Percentiles rank a stretch among this genome's conserved stretches.
phyloP scores from a whole-genome alignment of 2,888 invertebrate species.

The Paralinhomoeus sp. region DNA sequence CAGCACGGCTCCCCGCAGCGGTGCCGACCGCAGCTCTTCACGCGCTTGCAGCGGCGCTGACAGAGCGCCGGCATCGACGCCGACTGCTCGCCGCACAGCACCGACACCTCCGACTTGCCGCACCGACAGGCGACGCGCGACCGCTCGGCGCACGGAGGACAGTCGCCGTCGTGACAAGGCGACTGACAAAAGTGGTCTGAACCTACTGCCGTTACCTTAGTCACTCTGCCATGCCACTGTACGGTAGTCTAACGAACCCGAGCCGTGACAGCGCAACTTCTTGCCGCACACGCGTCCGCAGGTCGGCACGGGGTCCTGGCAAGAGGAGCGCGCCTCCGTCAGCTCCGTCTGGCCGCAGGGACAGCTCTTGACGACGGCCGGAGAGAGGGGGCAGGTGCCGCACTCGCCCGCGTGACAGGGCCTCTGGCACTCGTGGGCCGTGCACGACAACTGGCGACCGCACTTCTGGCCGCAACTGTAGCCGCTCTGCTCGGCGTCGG shows the following conservation, averaged over 20 bases:
- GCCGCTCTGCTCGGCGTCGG: too few species aligned
- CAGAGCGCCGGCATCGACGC: slow-evolving; percentile 33
- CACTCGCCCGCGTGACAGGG: slow-evolving; percentile 48
- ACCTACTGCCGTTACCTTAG: too few species aligned
- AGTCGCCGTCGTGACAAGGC: slow-evolving; percentile 46
- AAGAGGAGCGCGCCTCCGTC: slow-evolving; percentile 36
- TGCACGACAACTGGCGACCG: slow-evolving; percentile 24
- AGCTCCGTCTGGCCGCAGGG: slow-evolving; percentile 49
- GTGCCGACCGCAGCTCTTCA: slow-evolving; percentile 37
- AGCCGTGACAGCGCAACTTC: slow-evolving; percentile 40
- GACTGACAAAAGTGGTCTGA: slow-evolving; percentile 41
- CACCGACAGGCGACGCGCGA: slow-evolving; percentile 60
- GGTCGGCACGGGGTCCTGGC: slow-evolving; percentile 55
- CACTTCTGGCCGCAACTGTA: slow-evolving; percentile 29
- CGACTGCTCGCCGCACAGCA: slow-evolving; percentile 11
- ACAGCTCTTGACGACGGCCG: slow-evolving; percentile 42
- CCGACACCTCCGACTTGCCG: slow-evolving; percentile 47
- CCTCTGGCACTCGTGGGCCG: slow-evolving; percentile 43
- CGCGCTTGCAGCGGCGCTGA: slow-evolving; percentile 64
- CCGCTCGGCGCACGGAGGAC: slow-evolving; percentile 50
- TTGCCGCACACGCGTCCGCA: slow-evolving; percentile 49
- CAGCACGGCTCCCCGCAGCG: slow-evolving; percentile 75
- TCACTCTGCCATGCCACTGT: too few species aligned
- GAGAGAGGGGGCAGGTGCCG: slow-evolving; percentile 39
- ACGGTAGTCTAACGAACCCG: not conserved